phyloP scores from a whole-genome alignment of 1,140 invertebrate genomes.

The Polypedilum vanderplanki region DNA sequence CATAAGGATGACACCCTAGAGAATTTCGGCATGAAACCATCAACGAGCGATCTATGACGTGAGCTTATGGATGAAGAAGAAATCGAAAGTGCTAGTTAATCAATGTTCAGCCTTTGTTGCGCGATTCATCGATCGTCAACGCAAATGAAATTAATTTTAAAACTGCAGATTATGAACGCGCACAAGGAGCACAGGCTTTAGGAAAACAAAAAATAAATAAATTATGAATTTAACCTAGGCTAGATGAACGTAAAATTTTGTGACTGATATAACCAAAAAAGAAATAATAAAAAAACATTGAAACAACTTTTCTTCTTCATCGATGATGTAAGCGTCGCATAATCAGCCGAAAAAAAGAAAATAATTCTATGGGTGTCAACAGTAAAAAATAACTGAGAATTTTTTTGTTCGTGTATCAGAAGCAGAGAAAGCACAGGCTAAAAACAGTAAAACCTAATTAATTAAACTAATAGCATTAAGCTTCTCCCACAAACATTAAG shows the following conservation, averaged over 20 bases:
- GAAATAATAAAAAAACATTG: too few species aligned
- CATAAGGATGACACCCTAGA: slow-evolving; percentile 24
- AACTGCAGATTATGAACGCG: too few species aligned
- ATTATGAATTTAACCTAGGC: too few species aligned
- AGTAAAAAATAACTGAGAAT: not conserved
- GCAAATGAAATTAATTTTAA: not conserved
- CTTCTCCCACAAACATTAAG: slow-evolving; percentile 15
- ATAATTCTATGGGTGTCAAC: slow-evolving; percentile 25
- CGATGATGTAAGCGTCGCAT: too few species aligned
- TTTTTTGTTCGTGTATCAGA: not conserved
- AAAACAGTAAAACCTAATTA: not conserved
- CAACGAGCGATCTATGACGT: slow-evolving; percentile 20
- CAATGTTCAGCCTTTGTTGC: not conserved
- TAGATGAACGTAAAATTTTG: too few species aligned
- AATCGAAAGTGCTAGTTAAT: not conserved
- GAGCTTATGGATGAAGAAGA: not conserved
- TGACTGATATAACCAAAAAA: too few species aligned
- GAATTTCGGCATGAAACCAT: slow-evolving; percentile 26
- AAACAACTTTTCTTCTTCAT: too few species aligned
- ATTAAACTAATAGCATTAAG: slow-evolving; percentile 23
- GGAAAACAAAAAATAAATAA: too few species aligned
- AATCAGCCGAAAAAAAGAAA: not conserved
- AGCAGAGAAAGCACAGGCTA: not conserved
- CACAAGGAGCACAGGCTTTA: too few species aligned
- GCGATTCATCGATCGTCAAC: not conserved